A percentile compares a stretch with the other conserved stretches of the same genome.
Conservation (phyloP, 2,797 vertebrate genomes). For the Pristis pectinata region DNA sequence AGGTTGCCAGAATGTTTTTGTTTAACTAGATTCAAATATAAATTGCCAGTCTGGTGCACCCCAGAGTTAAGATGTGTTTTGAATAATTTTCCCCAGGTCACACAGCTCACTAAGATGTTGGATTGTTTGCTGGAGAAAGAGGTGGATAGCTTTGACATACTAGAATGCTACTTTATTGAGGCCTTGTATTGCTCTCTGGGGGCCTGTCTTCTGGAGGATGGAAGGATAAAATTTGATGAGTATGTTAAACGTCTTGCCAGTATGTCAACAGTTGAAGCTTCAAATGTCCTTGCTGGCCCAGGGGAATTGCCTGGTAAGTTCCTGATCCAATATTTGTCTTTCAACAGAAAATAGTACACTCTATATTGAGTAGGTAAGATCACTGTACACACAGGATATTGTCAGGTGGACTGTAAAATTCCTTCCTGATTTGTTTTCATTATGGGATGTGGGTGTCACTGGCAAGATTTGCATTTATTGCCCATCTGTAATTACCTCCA, state of each 20-base stretch:
- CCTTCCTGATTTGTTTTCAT: too few relatives aligned
- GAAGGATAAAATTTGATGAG: constrained; percentile 74
- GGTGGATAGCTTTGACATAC: constrained; percentile 55
- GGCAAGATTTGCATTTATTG: too few relatives aligned
- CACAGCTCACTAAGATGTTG: constrained; percentile 77
- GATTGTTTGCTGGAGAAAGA: constrained; percentile 67
- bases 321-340: background rate
- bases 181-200: constrained; percentile 87
- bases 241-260: constrained; percentile 70
- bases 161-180: constrained; percentile 87
- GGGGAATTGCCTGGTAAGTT: constrained; percentile 81
- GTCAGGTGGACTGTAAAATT: background rate
- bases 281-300: constrained; percentile 63
- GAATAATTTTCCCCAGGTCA: constrained; percentile 59
- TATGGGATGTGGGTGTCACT: too few relatives aligned
- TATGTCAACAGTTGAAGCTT: constrained; percentile 56
- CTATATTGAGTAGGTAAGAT: background rate
- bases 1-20: background rate
- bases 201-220: constrained; percentile 67
- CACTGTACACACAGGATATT: background rate
- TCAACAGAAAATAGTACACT: background rate
- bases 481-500: too few relatives aligned
- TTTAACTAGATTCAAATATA: background rate
- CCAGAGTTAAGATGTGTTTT: background rate
- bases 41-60: background rate